Base-by-base conservation (phyloP, 2,113 vertebrate genomes). In the Oryzias woworae region DNA sequence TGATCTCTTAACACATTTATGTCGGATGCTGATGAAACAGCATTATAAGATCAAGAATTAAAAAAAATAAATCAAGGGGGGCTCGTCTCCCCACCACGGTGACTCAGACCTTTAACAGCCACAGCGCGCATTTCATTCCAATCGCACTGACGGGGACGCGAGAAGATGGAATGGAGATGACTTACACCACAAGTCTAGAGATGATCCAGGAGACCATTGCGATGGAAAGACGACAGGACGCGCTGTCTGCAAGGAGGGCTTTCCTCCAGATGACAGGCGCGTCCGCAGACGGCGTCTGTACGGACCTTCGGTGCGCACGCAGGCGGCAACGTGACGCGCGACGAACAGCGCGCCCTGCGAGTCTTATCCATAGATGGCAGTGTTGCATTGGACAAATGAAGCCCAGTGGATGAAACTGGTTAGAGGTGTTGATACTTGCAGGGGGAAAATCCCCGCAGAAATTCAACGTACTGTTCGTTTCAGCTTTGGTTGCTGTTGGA, bases 201-300 rank as follows among this genome's bases (percentile, higher is more conserved):
- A 98, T 97, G 91, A 98, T 96, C 96, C 96, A 98, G 84, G 96
- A 98, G 86, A 98, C 96, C 96, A 98, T 98, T 92, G 94, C 94
- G 93, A 91, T 91, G 84, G 66, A 70, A 62, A 82, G 85, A 80
- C 78, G 77, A 77, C 80, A 71, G 86, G 83, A 88, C 89, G 84
- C 73, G 80, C 72, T 86, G 80, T 82, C 83, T 82, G 82, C 75
- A 58, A 87, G 92, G 91, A 91, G 91, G 91, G 90, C 90, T 91
- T 87, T 87, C 86, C 85, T 90, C 88, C 90, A 88, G 85, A 88
- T 88, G 89, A 91, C 89, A 87, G 90, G 58, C 81, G 73, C 77
- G 77, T 85, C 76, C 76, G 65, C 60, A 18, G 77, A 84, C 70
- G 22, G 84, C 85, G 84, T 78, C 66, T 20, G 67, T 54, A 73